phyloP scores from a whole-genome alignment of 23 tunicate species.

The Clavelina lepadiformis region DNA sequence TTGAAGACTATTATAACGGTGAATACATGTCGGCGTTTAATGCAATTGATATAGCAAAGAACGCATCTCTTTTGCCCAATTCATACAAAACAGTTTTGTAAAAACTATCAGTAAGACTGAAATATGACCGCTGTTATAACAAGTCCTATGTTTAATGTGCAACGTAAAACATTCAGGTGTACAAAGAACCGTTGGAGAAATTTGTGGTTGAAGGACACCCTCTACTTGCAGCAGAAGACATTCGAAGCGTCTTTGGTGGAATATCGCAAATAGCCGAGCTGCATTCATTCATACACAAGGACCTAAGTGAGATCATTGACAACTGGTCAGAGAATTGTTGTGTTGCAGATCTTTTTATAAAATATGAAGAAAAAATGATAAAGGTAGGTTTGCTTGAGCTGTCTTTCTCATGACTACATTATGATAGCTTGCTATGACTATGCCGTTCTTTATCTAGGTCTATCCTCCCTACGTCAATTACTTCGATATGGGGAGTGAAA shows the following conservation, averaged over 20 bases:
- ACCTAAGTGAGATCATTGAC: constrained; percentile 58
- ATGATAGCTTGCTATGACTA: background rate
- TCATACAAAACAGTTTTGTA: no score
- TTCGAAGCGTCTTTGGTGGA: constrained; percentile 66
- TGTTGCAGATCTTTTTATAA: constrained; percentile 60
- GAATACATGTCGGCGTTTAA: no score
- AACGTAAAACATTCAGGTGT: constrained; percentile 44
- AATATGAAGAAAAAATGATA: constrained; percentile 61
- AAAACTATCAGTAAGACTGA: no score
- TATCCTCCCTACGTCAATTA: constrained; percentile 90
- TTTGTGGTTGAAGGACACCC: constrained; percentile 49
- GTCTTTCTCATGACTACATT: background rate
- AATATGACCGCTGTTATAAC: no score
- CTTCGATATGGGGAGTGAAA: constrained; percentile 79
- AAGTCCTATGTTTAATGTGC: no score
- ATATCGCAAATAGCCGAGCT: constrained; percentile 41
- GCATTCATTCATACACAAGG: constrained; percentile 59
- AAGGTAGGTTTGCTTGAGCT: constrained; percentile 30
- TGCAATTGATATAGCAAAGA: no score
- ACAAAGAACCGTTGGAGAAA: constrained; percentile 80
- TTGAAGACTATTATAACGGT: constrained; percentile 71
- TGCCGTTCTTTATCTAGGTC: constrained; percentile 23
- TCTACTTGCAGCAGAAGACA: constrained; percentile 62
- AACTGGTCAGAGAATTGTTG: constrained; percentile 90
- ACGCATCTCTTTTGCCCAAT: no score